A percentile compares a stretch with the other conserved stretches of the same genome.
These are phyloP conservation scores for Notodonta ziczac DNA, from an alignment of 2,888 invertebrate genomes.

Conservation along the genomic window DNA sequence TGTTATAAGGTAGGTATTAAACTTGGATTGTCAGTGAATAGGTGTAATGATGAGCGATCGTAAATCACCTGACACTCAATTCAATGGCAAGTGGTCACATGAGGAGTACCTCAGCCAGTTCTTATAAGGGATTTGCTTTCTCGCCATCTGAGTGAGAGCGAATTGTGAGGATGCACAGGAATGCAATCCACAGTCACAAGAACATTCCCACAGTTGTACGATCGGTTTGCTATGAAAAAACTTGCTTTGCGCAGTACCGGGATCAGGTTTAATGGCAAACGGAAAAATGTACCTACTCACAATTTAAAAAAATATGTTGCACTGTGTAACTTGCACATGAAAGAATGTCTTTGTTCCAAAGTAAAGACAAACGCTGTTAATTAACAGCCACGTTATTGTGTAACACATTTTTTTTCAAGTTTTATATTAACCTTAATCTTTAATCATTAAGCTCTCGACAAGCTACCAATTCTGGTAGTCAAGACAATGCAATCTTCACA, in stretches of 20 bases:
- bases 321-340: neutral
- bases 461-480: neutral
- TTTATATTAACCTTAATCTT: too few species aligned
- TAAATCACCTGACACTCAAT: constrained; percentile 33
- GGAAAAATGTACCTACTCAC: neutral
- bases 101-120: constrained; percentile 24
- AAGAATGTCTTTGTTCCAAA: neutral
- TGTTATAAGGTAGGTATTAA: constrained; percentile 23
- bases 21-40: constrained; percentile 24
- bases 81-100: constrained; percentile 32
- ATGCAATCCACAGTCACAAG: constrained; percentile 34
- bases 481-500: neutral
- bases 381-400: too few species aligned
- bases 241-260: constrained; percentile 3
- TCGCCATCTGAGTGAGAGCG: constrained; percentile 48
- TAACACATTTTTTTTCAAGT: too few species aligned
- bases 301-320: neutral
- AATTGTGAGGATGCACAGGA: constrained; percentile 43
- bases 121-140: constrained; percentile 43
- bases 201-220: constrained; percentile 7
- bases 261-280: neutral
- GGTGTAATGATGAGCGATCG: constrained; percentile 25
- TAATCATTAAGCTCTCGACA: neutral
- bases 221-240: constrained; percentile 9
- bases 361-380: neutral